Conservation (phyloP, 1,140 invertebrate genomes). For the Drosophila ficusphila region DNA sequence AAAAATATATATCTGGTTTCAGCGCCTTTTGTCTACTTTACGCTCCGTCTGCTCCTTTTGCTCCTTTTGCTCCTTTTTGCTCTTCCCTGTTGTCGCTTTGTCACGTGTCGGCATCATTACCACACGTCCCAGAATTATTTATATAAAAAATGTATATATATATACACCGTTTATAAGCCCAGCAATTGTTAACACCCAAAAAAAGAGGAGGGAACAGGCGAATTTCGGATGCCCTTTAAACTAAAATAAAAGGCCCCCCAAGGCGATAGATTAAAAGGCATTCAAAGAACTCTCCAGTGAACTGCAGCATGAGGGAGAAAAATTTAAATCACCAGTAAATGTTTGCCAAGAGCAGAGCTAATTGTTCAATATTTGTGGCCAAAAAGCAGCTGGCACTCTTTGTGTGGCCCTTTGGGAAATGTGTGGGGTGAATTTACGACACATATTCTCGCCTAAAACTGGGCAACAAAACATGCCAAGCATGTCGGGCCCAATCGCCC, state of each 20-base stretch:
- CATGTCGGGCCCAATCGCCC: slow-evolving; percentile 53
- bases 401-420: slow-evolving; percentile 57
- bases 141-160: slow-evolving; percentile 77
- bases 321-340: slow-evolving; percentile 54
- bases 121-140: slow-evolving; percentile 76
- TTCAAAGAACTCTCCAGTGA: neutral
- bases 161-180: slow-evolving; percentile 73
- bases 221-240: slow-evolving; percentile 14
- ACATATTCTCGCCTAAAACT: slow-evolving; percentile 62
- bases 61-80: slow-evolving; percentile 21
- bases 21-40: slow-evolving; percentile 72
- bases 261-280: neutral
- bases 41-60: slow-evolving; percentile 16
- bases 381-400: slow-evolving; percentile 50
- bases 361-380: slow-evolving; percentile 71
- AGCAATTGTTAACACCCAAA: slow-evolving; percentile 24
- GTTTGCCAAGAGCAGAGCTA: slow-evolving; percentile 51
- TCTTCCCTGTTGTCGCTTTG: slow-evolving; percentile 49
- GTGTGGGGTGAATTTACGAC: slow-evolving; percentile 60
- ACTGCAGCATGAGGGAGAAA: neutral
- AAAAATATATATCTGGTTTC: slow-evolving; percentile 78
- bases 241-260: neutral
- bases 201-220: neutral
- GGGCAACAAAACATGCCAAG: slow-evolving; percentile 66
- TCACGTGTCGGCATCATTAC: slow-evolving; percentile 81